Evolutionary conservation across 2,113 vertebrate genomes (phyloP).

Genomic region (Pseudolaguvia tuberculata): DNA sequence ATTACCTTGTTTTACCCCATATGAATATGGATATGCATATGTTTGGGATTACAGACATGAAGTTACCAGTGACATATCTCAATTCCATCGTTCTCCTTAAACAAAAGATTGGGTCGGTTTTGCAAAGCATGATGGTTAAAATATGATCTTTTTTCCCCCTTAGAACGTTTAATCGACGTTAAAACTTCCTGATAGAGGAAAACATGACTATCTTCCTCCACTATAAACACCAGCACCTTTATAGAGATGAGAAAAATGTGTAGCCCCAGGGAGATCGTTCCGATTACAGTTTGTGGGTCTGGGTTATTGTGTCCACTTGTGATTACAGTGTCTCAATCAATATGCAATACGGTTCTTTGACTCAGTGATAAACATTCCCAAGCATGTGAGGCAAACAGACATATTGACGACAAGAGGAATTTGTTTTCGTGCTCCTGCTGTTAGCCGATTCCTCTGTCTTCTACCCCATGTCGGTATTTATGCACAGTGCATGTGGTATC

Average conservation of each 20-base stretch:
- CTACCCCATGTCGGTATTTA: conserved; percentile 49
- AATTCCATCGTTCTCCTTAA: background rate
- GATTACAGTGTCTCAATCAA: conserved; percentile 47
- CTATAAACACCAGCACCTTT: conserved; percentile 16
- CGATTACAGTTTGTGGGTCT: conserved; percentile 39
- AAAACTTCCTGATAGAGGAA: background rate
- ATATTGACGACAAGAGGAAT: conserved; percentile 45
- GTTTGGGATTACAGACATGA: background rate
- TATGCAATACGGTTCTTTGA: conserved; percentile 46
- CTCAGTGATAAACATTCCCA: conserved; percentile 48
- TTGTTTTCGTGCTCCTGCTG: conserved; percentile 27
- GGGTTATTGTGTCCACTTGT: conserved; percentile 38
- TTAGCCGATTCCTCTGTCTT: conserved; percentile 33
- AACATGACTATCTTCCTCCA: conserved; percentile 4
- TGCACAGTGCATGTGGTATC: conserved; percentile 46
- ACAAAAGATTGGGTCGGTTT: background rate
- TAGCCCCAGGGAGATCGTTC: conserved; percentile 26
- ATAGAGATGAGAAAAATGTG: conserved; percentile 40
- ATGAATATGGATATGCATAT: conserved; percentile 38
- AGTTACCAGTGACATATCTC: background rate
- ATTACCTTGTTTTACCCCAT: conserved; percentile 13
- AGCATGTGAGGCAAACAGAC: conserved; percentile 18
- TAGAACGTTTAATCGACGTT: background rate
- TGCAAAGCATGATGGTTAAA: background rate
- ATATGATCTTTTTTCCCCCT: conserved; percentile 1